Evolutionary conservation across 2,888 invertebrate genomes (phyloP), one percentile per base, ranked within the genome.

Genomic region (Erannis defoliaria): DNA sequence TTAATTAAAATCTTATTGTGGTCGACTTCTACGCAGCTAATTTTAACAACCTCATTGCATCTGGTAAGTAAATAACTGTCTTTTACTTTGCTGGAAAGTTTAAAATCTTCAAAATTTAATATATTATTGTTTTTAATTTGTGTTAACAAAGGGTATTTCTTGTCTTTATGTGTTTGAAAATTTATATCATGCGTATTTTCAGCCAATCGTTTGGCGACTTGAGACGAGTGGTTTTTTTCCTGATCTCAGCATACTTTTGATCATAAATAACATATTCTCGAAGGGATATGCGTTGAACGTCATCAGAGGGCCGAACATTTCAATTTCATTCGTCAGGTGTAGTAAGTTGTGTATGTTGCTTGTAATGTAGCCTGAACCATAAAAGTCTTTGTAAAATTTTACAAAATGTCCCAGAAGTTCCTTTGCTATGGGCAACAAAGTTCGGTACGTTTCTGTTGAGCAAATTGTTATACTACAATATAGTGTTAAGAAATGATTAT

Each of bases 211-310:
- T 29, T 45, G 12, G 45, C 45, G 12, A 42, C 23, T 21, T 19
- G 42, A 12, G 26, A 29, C 2, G n/a, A 45, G 45, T 29, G 45
- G 26, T 2, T 45, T 45, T 14, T 45, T 45, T 2, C 45, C 45
- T 2, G n/a, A 2, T 45, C 45, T 45, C 12, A 45, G 14, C 29
- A 45, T 29, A 1, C 29, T 14, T 23, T 29, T 45, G 29, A 45
- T 45, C 14, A n/a, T 16, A 29, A 16, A 23, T 5, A 45, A 16
- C 9, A 16, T 29, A 29, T 45, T 45, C 9, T 45, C 29, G 16
- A 45, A 45, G 1, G 45, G 45, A 12, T 45, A 45, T n/a, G 45
- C 45, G 29, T 9, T 45, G n/a, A 45, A 45, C 2, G 26, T 29
- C 1, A 16, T 5, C 1, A 45, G 29, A 16, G n/a, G 4, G 14